Conservation (phyloP, 2,888 invertebrate species). For the Macrosiphum euphorbiae region DNA sequence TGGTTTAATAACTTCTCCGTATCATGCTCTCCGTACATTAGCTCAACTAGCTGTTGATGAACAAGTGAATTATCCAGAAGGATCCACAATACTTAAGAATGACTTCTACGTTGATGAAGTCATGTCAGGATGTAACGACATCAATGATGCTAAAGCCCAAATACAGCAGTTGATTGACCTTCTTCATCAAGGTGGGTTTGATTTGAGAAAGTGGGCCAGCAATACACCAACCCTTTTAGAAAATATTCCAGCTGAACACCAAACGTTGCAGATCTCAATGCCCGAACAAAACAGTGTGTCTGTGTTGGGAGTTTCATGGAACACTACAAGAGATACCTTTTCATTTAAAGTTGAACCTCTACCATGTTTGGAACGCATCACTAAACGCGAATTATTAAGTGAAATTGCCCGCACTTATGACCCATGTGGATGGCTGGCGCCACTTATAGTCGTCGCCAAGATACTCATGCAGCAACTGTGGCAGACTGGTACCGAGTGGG, state of each 20-base stretch:
- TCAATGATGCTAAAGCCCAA: slow-evolving; percentile 65
- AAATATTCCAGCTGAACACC: background rate
- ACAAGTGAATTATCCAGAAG: background rate
- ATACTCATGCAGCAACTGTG: background rate
- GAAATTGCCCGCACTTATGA: background rate
- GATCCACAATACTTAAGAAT: slow-evolving; percentile 56
- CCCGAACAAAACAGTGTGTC: background rate
- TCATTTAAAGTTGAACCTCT: background rate
- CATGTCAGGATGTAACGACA: slow-evolving; percentile 66
- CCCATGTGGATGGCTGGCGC: slow-evolving; percentile 6
- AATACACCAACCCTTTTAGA: background rate
- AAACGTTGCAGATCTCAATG: background rate
- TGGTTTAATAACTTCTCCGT: slow-evolving; percentile 6
- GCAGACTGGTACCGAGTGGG: background rate
- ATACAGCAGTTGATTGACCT: slow-evolving; percentile 66
- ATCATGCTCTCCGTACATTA: slow-evolving; percentile 8
- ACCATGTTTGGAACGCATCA: background rate
- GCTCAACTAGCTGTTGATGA: background rate
- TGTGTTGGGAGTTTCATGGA: background rate
- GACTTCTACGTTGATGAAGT: slow-evolving; percentile 67
- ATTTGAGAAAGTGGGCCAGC: slow-evolving; percentile 67
- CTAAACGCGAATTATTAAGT: background rate
- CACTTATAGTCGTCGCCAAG: background rate
- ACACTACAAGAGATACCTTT: background rate
- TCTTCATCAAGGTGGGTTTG: slow-evolving; percentile 68